These are phyloP conservation scores for Achlya flavicornis DNA, from an alignment of 2,888 invertebrate species.

Conservation along the genomic window DNA sequence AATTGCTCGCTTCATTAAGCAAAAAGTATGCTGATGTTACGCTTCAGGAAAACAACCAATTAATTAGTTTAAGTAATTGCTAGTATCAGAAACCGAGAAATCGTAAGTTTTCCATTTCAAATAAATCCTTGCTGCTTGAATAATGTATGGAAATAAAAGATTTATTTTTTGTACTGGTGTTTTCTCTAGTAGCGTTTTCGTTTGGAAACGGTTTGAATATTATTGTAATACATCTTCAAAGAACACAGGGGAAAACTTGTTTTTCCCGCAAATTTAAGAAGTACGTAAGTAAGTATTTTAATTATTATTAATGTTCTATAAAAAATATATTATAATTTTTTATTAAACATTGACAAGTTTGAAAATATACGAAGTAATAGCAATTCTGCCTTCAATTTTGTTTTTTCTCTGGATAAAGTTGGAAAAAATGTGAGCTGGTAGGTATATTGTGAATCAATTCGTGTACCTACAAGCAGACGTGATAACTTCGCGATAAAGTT, in stretches of 20 bases:
- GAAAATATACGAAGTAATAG: too few species aligned
- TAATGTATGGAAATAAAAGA: conserved; percentile 59
- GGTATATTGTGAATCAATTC: conserved; percentile 37
- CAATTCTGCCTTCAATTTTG: neutral
- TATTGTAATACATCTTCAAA: neutral
- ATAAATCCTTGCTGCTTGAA: conserved; percentile 67
- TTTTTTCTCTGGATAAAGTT: neutral
- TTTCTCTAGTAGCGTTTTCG: neutral
- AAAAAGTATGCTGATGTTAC: conserved; percentile 77
- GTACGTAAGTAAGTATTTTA: too few species aligned
- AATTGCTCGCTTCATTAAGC: conserved; percentile 75
- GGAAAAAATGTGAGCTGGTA: conserved; percentile 14
- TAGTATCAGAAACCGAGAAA: conserved; percentile 47
- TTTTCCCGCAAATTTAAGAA: neutral
- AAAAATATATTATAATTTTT: too few species aligned
- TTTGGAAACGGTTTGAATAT: conserved; percentile 1
- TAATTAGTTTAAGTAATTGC: conserved; percentile 80
- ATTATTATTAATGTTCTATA: neutral
- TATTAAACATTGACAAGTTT: too few species aligned
- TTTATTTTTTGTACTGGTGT: conserved; percentile 21
- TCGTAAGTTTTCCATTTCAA: conserved; percentile 62
- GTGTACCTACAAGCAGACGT: conserved; percentile 46
- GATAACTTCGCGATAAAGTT: conserved; percentile 35
- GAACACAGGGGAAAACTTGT: neutral
- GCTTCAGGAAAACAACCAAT: conserved; percentile 73